Conservation (phyloP, 2,888 invertebrate species). For the Tyria jacobaeae region DNA sequence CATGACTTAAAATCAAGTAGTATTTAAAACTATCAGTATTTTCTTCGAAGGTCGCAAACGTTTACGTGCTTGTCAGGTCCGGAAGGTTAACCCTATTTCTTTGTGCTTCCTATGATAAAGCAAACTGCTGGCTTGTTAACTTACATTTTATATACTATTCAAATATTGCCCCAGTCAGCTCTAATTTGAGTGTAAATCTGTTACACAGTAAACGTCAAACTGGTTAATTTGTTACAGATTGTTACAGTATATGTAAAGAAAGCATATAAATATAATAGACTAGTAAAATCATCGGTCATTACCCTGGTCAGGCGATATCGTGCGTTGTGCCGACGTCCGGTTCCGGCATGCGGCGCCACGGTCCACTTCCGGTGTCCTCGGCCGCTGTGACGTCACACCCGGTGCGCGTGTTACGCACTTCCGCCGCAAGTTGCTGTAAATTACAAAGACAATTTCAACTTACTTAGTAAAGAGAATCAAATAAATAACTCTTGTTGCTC, state of each 20-base stretch:
- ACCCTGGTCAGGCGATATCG: constrained; percentile 74
- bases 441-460: constrained; percentile 44
- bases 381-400: constrained; percentile 74
- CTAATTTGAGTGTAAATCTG: neutral
- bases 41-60: neutral
- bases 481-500: too few relatives aligned
- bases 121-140: neutral
- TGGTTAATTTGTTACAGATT: neutral
- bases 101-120: too few relatives aligned
- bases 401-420: constrained; percentile 78
- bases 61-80: neutral
- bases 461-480: too few relatives aligned
- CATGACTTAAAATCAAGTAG: neutral
- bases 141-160: neutral
- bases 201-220: neutral
- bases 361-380: constrained; percentile 76
- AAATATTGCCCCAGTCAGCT: neutral
- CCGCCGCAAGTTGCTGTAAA: constrained; percentile 63
- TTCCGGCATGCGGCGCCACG: constrained; percentile 78
- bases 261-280: constrained; percentile 35
- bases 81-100: neutral
- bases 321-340: constrained; percentile 72
- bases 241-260: constrained; percentile 4
- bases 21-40: too few relatives aligned
- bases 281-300: constrained; percentile 67